These are phyloP conservation scores for Pantherophis vulpinus DNA, from an alignment of 2,797 vertebrate genomes.

Conservation along the genomic window DNA sequence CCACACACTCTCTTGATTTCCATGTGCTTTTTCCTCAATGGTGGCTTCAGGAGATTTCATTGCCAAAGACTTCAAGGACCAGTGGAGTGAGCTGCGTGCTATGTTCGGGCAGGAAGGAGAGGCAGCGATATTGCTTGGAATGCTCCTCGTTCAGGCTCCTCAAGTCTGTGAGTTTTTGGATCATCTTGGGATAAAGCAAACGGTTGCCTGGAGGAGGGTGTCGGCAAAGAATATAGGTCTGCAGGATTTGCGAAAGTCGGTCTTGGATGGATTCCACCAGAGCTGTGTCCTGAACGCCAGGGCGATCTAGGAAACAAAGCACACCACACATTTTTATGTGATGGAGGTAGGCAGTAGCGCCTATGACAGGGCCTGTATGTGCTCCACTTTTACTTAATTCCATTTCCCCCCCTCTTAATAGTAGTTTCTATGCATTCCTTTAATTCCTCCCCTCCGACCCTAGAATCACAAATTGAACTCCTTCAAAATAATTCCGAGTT, in stretches of 20 bases:
- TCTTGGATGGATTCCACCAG: constrained; percentile 90
- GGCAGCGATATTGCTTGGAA: constrained; percentile 92
- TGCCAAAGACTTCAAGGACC: constrained; percentile 85
- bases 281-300: constrained; percentile 86
- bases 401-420: not conserved
- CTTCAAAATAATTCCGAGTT: not conserved
- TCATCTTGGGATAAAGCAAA: constrained; percentile 95
- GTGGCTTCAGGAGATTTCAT: constrained; percentile 81
- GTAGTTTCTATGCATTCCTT: not conserved
- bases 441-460: not conserved
- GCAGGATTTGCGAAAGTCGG: constrained; percentile 83
- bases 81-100: constrained; percentile 94
- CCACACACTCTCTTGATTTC: not conserved
- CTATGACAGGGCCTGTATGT: not conserved
- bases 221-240: constrained; percentile 83
- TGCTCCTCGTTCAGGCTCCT: constrained; percentile 96
- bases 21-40: fast-evolving
- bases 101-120: constrained; percentile 86
- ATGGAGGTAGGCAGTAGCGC: not conserved
- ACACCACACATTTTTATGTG: not conserved
- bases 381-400: not conserved
- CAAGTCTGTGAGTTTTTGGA: constrained; percentile 95
- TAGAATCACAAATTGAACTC: too few relatives aligned
- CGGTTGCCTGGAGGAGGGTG: constrained; percentile 82
- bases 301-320: constrained; percentile 78